These are phyloP conservation scores for Hirtodrosophila confusa DNA, from an alignment of 2,888 invertebrate genomes.

Conservation along the genomic window DNA sequence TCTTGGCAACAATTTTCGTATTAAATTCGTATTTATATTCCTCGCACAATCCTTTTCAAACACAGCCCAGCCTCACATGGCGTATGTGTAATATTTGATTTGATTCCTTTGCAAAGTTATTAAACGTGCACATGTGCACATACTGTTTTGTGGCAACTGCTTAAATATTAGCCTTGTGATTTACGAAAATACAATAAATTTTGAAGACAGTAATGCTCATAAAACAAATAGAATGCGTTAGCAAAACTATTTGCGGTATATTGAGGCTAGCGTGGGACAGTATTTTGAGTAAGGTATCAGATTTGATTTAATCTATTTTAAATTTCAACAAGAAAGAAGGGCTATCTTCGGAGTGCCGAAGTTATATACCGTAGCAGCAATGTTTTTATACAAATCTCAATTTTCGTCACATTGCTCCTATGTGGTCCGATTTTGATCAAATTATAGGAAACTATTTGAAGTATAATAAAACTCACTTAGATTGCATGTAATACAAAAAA, in stretches of 20 bases:
- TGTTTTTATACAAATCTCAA: too few relatives aligned
- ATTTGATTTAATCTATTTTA: background rate
- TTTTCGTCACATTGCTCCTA: too few relatives aligned
- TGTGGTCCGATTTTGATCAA: too few relatives aligned
- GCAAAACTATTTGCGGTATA: conserved; percentile 2
- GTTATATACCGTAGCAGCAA: too few relatives aligned
- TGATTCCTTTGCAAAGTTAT: conserved; percentile 42
- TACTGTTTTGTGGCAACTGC: conserved; percentile 19
- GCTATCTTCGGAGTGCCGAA: too few relatives aligned
- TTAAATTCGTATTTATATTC: conserved; percentile 47
- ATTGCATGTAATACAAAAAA: too few relatives aligned
- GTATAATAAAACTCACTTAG: too few relatives aligned
- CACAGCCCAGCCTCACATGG: conserved; percentile 34
- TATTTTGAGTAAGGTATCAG: too few relatives aligned
- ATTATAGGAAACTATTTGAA: too few relatives aligned
- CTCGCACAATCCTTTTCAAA: conserved; percentile 13
- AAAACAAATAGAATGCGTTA: conserved; percentile 11
- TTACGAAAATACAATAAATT: too few relatives aligned
- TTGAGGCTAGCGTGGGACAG: background rate
- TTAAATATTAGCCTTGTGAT: conserved; percentile 20
- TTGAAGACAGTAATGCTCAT: background rate
- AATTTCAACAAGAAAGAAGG: background rate
- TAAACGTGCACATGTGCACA: conserved; percentile 42
- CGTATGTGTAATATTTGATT: conserved; percentile 62
- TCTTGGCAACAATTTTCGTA: conserved; percentile 32